phyloP scores from a whole-genome alignment of 2,797 vertebrate genomes.

The Nyctibius grandis region DNA sequence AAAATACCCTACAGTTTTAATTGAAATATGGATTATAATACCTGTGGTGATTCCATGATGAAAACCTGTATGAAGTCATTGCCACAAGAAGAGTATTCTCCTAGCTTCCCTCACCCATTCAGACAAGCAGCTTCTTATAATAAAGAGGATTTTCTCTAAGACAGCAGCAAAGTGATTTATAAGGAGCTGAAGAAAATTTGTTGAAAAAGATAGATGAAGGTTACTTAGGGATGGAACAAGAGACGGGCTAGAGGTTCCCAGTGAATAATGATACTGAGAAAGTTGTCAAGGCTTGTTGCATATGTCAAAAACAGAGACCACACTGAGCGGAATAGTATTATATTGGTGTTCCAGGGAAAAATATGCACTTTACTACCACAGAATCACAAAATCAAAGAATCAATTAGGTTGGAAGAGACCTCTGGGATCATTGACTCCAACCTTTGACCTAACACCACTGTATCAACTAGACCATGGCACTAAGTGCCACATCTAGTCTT shows the following conservation, averaged over 20 bases:
- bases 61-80: neutral
- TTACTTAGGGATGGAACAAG: slow-evolving; percentile 7
- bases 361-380: neutral
- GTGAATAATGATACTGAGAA: slow-evolving; percentile 12
- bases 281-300: neutral
- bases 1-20: neutral
- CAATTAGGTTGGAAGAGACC: too few relatives aligned
- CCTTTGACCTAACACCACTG: too few relatives aligned
- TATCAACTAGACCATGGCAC: too few relatives aligned
- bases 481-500: too few relatives aligned
- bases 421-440: too few relatives aligned
- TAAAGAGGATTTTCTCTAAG: neutral
- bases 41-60: neutral
- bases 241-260: neutral
- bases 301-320: slow-evolving; percentile 11
- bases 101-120: neutral
- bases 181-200: slow-evolving; percentile 17
- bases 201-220: slow-evolving; percentile 23
- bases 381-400: too few relatives aligned
- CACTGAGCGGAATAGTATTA: neutral
- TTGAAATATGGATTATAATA: neutral
- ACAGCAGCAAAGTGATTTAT: neutral
- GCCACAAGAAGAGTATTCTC: neutral
- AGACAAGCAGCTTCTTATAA: neutral
- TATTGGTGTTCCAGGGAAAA: neutral